These are phyloP conservation scores for Stenodera caucasica DNA, from an alignment of 2,888 invertebrate genomes.

Conservation along the genomic window DNA sequence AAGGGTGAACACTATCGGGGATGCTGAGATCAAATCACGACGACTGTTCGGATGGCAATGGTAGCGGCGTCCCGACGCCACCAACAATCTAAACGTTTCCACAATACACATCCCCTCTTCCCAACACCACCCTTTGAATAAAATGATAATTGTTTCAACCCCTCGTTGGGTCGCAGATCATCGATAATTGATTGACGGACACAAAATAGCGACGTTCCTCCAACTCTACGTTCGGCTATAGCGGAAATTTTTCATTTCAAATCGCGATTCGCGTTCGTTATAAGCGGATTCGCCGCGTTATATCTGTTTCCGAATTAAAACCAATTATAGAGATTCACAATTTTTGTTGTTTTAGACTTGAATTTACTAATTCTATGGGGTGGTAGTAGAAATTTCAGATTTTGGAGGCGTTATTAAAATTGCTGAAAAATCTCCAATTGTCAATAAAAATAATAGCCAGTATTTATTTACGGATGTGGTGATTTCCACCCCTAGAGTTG, in stretches of 20 bases:
- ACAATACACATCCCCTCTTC: constrained; percentile 19
- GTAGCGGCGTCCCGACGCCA: constrained; percentile 32
- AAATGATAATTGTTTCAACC: constrained; percentile 7
- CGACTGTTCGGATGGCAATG: neutral
- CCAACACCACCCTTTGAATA: neutral
- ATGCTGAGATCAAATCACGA: neutral
- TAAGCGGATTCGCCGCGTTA: too few relatives aligned
- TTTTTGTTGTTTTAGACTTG: too few relatives aligned
- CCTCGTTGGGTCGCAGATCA: neutral
- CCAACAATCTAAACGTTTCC: constrained; percentile 5
- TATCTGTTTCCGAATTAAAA: too few relatives aligned
- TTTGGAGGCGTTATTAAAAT: too few relatives aligned
- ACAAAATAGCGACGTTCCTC: too few relatives aligned
- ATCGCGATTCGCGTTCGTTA: too few relatives aligned
- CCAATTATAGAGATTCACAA: too few relatives aligned
- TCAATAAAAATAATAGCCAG: neutral
- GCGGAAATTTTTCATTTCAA: too few relatives aligned
- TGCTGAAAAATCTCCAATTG: neutral
- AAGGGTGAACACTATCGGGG: too few relatives aligned
- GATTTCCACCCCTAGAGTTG: constrained; percentile 34
- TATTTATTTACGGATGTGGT: constrained; percentile 19
- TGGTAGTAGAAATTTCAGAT: too few relatives aligned
- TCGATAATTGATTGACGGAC: neutral
- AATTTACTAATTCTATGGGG: too few relatives aligned
- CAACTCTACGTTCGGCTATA: too few relatives aligned